Percentiles rank a stretch among this genome's conserved stretches.
Evolutionary conservation across 2,113 vertebrate species (phyloP).

Genomic region (Syngnathoides biaculeatus): DNA sequence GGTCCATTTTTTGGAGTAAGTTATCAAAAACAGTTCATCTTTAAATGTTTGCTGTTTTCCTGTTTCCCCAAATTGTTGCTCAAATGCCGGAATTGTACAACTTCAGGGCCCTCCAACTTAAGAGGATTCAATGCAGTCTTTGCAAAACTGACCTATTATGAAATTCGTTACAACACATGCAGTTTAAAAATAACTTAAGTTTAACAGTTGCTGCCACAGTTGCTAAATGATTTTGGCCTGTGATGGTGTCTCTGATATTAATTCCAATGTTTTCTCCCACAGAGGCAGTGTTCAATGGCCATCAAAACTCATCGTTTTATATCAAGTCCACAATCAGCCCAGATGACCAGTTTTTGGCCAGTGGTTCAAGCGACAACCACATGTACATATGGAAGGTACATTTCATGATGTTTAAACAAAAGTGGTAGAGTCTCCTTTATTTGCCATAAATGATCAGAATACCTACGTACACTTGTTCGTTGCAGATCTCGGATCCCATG

Average conservation of each 20-base stretch:
- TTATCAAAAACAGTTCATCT: no score
- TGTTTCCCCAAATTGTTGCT: not conserved
- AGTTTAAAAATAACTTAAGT: not conserved
- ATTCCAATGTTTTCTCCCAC: slow-evolving; percentile 22
- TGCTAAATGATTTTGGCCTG: not conserved
- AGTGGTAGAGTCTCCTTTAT: not conserved
- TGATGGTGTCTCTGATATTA: no score
- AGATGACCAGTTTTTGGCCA: slow-evolving; percentile 90
- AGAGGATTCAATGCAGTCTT: not conserved
- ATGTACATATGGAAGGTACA: slow-evolving; percentile 94
- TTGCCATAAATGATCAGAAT: not conserved
- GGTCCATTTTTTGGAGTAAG: no score
- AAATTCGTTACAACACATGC: not conserved
- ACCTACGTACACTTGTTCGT: not conserved
- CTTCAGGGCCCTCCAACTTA: not conserved
- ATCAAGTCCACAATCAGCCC: slow-evolving; percentile 90
- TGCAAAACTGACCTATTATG: not conserved
- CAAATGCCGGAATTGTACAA: not conserved
- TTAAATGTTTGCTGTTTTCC: no score
- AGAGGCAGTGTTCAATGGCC: slow-evolving; percentile 87
- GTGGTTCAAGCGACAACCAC: slow-evolving; percentile 87
- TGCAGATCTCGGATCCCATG: slow-evolving; percentile 82
- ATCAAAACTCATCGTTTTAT: slow-evolving; percentile 94
- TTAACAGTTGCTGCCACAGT: not conserved
- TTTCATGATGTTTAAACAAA: not conserved